These are phyloP conservation scores for Gymnosoma rotundatum DNA, from an alignment of 2,888 invertebrate genomes.

Conservation along the genomic window DNA sequence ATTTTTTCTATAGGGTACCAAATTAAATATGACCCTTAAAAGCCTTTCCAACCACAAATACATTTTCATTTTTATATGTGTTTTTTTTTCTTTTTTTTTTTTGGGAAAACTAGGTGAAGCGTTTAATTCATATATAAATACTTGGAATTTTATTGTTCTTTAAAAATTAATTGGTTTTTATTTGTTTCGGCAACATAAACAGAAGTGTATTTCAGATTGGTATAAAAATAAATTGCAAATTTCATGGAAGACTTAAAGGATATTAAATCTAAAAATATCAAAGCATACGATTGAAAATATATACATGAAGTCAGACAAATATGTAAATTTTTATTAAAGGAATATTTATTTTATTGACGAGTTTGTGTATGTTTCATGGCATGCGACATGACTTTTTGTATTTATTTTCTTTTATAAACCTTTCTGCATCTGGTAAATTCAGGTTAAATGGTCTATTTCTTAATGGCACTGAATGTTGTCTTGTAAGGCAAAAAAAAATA, in stretches of 20 bases:
- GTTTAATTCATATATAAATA: slow-evolving; percentile 46
- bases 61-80: background rate
- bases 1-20: background rate
- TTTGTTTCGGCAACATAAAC: slow-evolving; percentile 1
- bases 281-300: no score
- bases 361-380: no score
- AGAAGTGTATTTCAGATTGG: background rate
- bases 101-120: slow-evolving; percentile 35
- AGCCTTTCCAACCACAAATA: background rate
- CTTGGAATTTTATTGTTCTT: slow-evolving; percentile 53
- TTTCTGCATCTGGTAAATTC: no score
- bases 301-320: no score
- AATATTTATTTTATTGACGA: no score
- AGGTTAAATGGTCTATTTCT: background rate
- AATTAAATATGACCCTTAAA: background rate
- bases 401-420: no score
- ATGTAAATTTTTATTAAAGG: no score
- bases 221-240: background rate
- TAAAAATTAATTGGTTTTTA: slow-evolving; percentile 49
- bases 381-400: no score
- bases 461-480: no score
- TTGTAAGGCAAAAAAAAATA: background rate
- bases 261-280: no score
- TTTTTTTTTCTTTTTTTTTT: background rate
- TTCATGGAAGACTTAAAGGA: background rate